These are phyloP conservation scores for Pycnomerus fuliginosus DNA, from an alignment of 2,888 invertebrate species.

Conservation along the genomic window DNA sequence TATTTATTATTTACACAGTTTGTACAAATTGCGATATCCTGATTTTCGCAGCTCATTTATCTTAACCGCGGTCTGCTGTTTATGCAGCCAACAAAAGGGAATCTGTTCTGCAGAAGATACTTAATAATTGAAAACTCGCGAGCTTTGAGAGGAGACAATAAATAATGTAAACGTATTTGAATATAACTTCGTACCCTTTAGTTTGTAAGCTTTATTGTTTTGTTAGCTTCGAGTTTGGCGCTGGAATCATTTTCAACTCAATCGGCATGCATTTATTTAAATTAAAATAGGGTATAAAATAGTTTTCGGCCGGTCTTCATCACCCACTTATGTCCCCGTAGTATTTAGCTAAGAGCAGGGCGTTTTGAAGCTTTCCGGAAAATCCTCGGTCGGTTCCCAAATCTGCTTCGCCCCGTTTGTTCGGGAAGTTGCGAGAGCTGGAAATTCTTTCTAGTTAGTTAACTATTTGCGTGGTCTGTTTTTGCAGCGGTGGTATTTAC, in stretches of 20 bases:
- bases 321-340: conserved; percentile 20
- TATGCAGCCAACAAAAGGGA: conserved; percentile 6
- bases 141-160: conserved; percentile 10
- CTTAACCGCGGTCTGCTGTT: no score
- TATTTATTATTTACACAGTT: no score
- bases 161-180: conserved; percentile 12
- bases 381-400: conserved; percentile 23
- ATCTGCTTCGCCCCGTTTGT: conserved; percentile 18
- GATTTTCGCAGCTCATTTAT: no score
- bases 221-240: no score
- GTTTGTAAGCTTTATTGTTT: conserved; percentile 10
- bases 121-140: conserved; percentile 14
- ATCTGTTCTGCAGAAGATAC: conserved; percentile 4
- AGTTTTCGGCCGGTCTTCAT: no score
- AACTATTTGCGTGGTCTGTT: neutral
- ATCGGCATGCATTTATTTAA: no score
- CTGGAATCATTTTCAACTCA: no score
- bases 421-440: conserved; percentile 6
- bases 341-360: conserved; percentile 21
- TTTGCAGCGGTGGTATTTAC: conserved; percentile 1
- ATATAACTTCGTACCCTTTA: conserved; percentile 6
- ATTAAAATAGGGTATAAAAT: conserved; percentile 13
- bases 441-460: conserved; percentile 18
- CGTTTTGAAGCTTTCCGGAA: conserved; percentile 23
- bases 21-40: no score